A percentile compares a stretch with the other conserved stretches of the same genome.
phyloP scores from a whole-genome alignment of 37 sponge, comb jelly and placozoan species.

The Halichondria panicea region DNA sequence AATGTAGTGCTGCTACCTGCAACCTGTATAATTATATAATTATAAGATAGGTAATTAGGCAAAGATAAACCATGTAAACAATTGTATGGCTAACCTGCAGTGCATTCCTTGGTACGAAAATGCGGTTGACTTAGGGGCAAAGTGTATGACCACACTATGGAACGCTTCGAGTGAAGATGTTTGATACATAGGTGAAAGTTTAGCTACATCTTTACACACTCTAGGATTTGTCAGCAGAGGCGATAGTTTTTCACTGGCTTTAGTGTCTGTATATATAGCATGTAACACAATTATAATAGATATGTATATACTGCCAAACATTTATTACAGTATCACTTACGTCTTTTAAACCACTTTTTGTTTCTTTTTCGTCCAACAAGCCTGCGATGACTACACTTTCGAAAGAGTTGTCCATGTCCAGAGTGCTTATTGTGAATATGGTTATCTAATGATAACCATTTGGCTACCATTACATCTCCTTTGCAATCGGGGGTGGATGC shows the following conservation, averaged over 20 bases:
- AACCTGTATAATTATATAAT: conserved; percentile 10
- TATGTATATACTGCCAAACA: background rate
- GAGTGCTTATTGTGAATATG: conserved; percentile 58
- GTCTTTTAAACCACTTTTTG: conserved; percentile 47
- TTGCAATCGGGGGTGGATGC: conserved; percentile 40
- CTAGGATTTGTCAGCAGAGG: conserved; percentile 7
- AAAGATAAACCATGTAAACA: background rate
- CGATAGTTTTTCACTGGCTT: conserved; percentile 50
- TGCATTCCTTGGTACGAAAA: conserved; percentile 60
- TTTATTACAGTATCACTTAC: conserved; percentile 7
- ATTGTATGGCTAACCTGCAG: conserved; percentile 2
- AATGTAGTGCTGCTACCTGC: conserved; percentile 42
- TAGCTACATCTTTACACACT: conserved; percentile 10
- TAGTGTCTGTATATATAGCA: conserved; percentile 37
- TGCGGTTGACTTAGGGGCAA: conserved; percentile 60
- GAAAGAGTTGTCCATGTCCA: background rate
- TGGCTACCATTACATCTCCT: conserved; percentile 26
- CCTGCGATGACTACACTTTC: conserved; percentile 3
- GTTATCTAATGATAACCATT: conserved; percentile 62
- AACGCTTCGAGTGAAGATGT: conserved; percentile 58
- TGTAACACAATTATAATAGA: background rate
- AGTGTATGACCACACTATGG: conserved; percentile 62
- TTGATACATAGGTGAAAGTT: conserved; percentile 48
- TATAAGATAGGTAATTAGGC: background rate
- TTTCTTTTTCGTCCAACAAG: conserved; percentile 3